Conservation (phyloP, 2,113 vertebrate genomes). For the Nibea albiflora region DNA sequence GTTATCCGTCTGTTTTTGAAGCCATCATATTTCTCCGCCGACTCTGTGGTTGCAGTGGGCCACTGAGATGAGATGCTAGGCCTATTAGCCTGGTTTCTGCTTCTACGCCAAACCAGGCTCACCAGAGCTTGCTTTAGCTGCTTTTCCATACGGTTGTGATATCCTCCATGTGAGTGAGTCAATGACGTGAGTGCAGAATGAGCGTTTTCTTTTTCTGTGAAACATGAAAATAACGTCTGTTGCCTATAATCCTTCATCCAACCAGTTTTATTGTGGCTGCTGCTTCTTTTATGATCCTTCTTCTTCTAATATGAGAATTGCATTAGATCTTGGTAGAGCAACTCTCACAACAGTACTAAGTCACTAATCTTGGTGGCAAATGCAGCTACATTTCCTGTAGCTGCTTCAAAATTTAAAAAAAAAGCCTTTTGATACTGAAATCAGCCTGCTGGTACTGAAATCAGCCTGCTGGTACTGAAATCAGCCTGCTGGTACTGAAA, state of each 20-base stretch:
- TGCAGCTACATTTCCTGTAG: slow-evolving; percentile 12
- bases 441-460: no score
- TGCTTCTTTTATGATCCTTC: not conserved
- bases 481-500: no score
- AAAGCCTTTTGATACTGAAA: no score
- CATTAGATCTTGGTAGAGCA: not conserved
- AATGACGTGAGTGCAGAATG: not conserved
- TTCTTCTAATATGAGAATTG: not conserved
- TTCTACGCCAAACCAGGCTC: slow-evolving; percentile 3
- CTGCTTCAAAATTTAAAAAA: not conserved
- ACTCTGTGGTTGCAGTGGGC: slow-evolving; percentile 35
- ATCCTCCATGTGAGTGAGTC: not conserved
- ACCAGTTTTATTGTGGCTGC: not conserved
- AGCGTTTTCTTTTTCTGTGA: no score
- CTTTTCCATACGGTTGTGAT: slow-evolving; percentile 2
- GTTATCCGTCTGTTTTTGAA: slow-evolving; percentile 42
- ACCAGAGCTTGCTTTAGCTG: not conserved
- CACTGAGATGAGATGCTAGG: slow-evolving; percentile 12
- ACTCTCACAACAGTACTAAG: not conserved
- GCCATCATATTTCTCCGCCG: slow-evolving; percentile 46
- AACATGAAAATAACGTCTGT: not conserved
- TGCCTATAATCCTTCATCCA: not conserved
- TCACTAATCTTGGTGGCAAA: not conserved
- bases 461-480: no score
- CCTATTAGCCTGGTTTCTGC: slow-evolving; percentile 23